Conservation (phyloP, 2,797 vertebrate species). For the Agapornis canus region DNA sequence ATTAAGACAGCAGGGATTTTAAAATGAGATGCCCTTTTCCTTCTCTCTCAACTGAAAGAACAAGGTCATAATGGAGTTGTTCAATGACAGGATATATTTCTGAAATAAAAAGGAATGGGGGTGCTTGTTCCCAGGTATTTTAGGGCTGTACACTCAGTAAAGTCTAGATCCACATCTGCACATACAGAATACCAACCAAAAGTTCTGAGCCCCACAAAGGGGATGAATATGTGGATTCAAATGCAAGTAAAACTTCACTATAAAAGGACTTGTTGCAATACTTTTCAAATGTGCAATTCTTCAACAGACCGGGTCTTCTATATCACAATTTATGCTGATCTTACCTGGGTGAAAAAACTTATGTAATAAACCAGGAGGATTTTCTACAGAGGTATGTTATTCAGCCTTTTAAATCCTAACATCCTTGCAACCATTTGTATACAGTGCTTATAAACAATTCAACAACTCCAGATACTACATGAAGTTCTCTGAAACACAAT, state of each 20-base stretch:
- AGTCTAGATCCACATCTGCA: neutral
- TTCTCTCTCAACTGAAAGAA: neutral
- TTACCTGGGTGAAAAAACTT: neutral
- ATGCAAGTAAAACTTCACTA: neutral
- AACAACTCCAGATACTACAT: neutral
- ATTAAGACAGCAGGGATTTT: neutral
- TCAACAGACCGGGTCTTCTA: neutral
- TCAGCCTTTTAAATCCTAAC: neutral
- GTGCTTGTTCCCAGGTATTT: neutral
- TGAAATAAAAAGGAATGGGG: neutral
- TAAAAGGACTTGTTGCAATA: neutral
- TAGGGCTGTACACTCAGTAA: neutral
- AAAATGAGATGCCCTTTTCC: neutral
- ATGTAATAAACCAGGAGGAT: neutral
- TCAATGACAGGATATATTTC: neutral
- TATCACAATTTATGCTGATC: neutral
- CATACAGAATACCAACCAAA: neutral
- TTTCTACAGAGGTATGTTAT: neutral
- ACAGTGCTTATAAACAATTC: neutral
- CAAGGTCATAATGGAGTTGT: neutral
- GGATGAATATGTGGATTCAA: neutral
- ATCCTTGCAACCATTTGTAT: accelerated
- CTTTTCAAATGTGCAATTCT: neutral
- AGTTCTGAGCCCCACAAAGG: neutral
- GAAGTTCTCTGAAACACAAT: neutral